Evolutionary conservation across 2,888 invertebrate species (phyloP).

Genomic region (Tanypteryx hageni): DNA sequence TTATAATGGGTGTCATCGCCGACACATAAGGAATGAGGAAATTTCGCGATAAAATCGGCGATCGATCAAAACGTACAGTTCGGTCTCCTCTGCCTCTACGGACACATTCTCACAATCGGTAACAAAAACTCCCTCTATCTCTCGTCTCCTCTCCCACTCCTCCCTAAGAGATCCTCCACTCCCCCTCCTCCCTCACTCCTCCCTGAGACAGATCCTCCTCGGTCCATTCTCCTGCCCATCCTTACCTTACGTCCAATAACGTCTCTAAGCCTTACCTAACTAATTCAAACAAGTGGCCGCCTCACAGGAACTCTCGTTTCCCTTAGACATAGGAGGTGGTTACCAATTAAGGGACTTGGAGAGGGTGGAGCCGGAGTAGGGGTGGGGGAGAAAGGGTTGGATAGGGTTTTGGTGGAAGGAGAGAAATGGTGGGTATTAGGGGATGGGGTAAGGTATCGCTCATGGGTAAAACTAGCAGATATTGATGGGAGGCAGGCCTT

Average conservation of each 20-base stretch:
- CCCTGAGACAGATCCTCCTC: background rate
- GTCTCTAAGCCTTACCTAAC: background rate
- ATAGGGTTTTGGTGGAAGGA: background rate
- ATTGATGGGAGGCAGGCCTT: too few species aligned
- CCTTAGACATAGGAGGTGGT: constrained; percentile 20
- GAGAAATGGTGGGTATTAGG: background rate
- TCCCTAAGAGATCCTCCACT: background rate
- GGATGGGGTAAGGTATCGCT: background rate
- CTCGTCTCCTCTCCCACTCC: background rate
- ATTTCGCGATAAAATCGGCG: background rate
- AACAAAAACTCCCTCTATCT: background rate
- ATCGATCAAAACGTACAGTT: background rate
- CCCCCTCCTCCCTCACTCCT: background rate
- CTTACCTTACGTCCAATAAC: too few species aligned
- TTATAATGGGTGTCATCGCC: background rate
- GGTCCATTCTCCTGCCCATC: background rate
- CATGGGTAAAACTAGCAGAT: too few species aligned
- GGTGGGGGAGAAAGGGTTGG: background rate
- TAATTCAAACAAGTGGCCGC: constrained; percentile 48
- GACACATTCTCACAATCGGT: constrained; percentile 16
- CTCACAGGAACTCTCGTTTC: background rate
- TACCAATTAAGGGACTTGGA: constrained; percentile 37
- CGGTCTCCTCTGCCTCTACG: background rate
- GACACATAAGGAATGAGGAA: background rate
- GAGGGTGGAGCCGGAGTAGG: background rate